A percentile compares a stretch with the other conserved stretches of the same genome.
Evolutionary conservation across 2,113 vertebrate genomes (phyloP).

Genomic region (Amblyornis subalaris): DNA sequence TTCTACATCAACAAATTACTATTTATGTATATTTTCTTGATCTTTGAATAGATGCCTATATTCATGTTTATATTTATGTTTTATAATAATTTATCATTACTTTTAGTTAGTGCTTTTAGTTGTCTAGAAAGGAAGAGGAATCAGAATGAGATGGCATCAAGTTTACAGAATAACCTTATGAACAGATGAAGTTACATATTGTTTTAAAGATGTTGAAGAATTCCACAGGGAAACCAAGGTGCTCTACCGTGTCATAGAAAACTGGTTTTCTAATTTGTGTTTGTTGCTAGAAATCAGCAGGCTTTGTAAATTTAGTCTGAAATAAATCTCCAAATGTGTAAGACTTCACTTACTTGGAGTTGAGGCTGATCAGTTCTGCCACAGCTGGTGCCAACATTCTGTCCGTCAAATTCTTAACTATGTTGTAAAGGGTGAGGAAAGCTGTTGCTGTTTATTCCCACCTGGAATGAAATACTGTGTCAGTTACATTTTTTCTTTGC

Average conservation of each 20-base stretch:
- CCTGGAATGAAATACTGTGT: slow-evolving; percentile 68
- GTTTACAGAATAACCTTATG: neutral
- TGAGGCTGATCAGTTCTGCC: slow-evolving; percentile 70
- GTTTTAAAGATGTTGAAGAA: neutral
- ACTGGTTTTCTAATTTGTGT: neutral
- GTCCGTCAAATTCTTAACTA: slow-evolving; percentile 55
- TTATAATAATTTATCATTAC: neutral
- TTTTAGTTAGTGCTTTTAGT: neutral
- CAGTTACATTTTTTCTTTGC: slow-evolving; percentile 16
- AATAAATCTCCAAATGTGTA: neutral
- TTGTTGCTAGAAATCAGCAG: neutral
- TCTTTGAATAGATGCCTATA: neutral
- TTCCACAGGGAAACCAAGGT: neutral
- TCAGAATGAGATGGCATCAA: neutral
- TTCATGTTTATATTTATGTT: neutral
- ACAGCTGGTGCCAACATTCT: slow-evolving; percentile 81
- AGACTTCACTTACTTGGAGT: slow-evolving; percentile 78
- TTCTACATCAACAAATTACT: neutral
- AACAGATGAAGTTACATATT: neutral
- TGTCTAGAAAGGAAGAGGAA: neutral
- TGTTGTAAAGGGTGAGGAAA: slow-evolving; percentile 62
- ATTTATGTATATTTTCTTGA: neutral
- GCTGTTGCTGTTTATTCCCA: slow-evolving; percentile 64
- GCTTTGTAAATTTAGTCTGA: neutral
- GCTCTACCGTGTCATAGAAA: neutral